Evolutionary conservation across 2,888 invertebrate species (phyloP), one percentile per base, ranked within the genome.

Genomic region (Troglohyphantes excavatus): DNA sequence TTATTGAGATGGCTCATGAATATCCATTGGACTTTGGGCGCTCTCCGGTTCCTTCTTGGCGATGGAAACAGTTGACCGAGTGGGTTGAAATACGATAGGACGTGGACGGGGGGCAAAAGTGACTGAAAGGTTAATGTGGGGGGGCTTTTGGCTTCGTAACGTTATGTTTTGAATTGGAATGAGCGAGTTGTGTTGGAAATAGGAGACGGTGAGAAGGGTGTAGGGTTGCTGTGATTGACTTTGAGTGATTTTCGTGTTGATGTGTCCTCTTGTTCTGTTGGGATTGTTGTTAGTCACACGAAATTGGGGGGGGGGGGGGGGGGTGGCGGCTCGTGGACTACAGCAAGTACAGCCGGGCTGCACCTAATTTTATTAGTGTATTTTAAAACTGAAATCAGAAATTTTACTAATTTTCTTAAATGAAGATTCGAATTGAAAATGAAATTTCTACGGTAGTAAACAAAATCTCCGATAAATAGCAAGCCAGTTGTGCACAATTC

Each of bases 121-220:
- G 33, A 46, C 19, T 43, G 17, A 46, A 27, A 72, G 72, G 72
- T 72, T 72, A 72, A 72, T 46, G 26, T 46, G 72, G 13, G 72
- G 13, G 23, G 72, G 13, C 46, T 21, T 21, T 27, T 27, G 27
- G 72, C 53, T 13, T 13, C 1, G 39, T 39, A 2, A 7, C 5
- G 39, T 21, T 33, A 70, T 19, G 39, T 70, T 70, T 26, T 43
- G 23, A 26, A 72, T 72, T 17, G 26, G 26, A 72, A 72, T 72
- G 72, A 26, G 46, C 6, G 17, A 7, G 2, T 46, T 46, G 53
- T 53, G 39, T 39, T 53, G 53, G 13, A 39, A 53, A 53, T 2
- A 2, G 53, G 53, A 53, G 53, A 53, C 17, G 53, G 53, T 53
- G 17, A 11, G 53, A 13, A 0, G 53, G 53, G 53, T 53, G 53